Conservation (phyloP, 1,140 invertebrate genomes). For the Babylonia areolata region DNA sequence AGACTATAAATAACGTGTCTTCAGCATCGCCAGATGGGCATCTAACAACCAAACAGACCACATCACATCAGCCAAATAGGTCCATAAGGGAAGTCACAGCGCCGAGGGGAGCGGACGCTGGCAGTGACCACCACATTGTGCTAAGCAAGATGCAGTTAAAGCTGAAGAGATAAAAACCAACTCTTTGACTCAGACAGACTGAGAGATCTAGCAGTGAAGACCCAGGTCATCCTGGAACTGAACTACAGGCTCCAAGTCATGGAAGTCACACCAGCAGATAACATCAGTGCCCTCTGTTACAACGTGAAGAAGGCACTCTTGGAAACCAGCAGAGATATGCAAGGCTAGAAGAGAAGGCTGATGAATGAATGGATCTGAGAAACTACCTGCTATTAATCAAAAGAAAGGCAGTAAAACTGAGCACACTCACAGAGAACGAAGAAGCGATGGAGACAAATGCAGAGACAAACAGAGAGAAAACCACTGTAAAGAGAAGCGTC, state of each 20-base stretch:
- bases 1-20: slow-evolving; percentile 51
- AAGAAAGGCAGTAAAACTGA: not conserved
- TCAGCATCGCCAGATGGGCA: slow-evolving; percentile 50
- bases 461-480: not conserved
- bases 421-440: not conserved
- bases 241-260: not conserved
- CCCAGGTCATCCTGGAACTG: not conserved
- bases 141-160: slow-evolving; percentile 31
- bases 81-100: slow-evolving; percentile 37
- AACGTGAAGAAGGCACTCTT: not conserved
- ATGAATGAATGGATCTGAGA: not conserved
- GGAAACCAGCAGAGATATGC: not conserved
- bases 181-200: not conserved
- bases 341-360: not conserved
- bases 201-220: not conserved
- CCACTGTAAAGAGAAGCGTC: not conserved
- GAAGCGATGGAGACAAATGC: not conserved
- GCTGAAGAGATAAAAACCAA: not conserved
- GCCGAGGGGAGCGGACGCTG: not conserved
- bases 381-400: not conserved
- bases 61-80: slow-evolving; percentile 49
- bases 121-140: not conserved
- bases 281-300: not conserved
- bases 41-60: slow-evolving; percentile 52
- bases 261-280: not conserved